Conservation (phyloP, 1,140 invertebrate species). For the Teleopsis dalmanni region DNA sequence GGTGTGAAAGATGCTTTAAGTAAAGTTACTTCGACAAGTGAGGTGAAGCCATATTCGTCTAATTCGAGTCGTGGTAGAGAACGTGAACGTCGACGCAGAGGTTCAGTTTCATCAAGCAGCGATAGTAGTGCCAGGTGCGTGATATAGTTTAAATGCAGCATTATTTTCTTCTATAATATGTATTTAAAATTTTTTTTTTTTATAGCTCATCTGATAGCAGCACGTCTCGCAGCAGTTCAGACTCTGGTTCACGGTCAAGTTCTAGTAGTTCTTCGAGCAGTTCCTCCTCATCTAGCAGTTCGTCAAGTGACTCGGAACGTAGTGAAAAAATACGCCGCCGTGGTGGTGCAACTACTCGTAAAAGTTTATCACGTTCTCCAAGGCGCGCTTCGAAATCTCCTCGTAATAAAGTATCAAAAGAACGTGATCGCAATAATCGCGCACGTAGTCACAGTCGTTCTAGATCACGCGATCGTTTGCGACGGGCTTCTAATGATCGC, state of each 20-base stretch:
- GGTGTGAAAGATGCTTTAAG: conserved; percentile 7
- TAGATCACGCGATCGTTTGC: conserved; percentile 11
- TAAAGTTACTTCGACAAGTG: conserved; percentile 33
- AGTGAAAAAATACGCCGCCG: conserved; percentile 29
- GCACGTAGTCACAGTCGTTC: conserved; percentile 8
- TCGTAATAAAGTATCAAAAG: conserved; percentile 5
- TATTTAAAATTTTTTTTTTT: conserved; percentile 8
- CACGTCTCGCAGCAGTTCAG: conserved; percentile 70
- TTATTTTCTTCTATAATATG: conserved; percentile 1
- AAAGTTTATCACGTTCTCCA: conserved; percentile 35
- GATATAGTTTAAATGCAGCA: conserved; percentile 3
- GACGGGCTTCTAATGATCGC: conserved; percentile 10
- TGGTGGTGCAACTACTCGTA: conserved; percentile 45
- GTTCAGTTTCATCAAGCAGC: conserved; percentile 66
- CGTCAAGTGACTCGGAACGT: conserved; percentile 46
- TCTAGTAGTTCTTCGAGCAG: conserved; percentile 65
- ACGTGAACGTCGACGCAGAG: conserved; percentile 37
- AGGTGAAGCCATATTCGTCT: conserved; percentile 23
- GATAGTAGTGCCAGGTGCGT: conserved; percentile 65
- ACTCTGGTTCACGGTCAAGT: conserved; percentile 64
- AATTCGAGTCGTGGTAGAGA: conserved; percentile 25
- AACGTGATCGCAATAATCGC: conserved; percentile 4
- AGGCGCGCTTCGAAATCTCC: conserved; percentile 48
- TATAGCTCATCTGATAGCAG: conserved; percentile 47
- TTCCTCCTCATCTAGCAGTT: conserved; percentile 51